Evolutionary conservation across 2,113 vertebrate genomes (phyloP).

Genomic region (Callospermophilus lateralis): DNA sequence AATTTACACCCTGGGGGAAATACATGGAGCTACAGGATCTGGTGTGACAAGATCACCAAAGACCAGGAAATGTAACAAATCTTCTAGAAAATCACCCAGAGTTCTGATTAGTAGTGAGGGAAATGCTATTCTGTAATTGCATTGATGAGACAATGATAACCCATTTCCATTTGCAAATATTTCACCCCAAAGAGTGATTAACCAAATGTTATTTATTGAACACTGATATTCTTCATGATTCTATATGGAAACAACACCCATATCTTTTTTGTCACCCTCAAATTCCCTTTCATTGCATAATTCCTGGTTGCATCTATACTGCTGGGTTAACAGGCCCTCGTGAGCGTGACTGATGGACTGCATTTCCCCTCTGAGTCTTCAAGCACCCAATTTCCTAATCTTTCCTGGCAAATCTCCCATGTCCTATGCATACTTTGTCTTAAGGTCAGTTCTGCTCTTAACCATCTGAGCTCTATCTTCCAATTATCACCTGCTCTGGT

Average conservation of each 20-base stretch:
- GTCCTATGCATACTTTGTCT: neutral
- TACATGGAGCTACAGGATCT: conserved; percentile 6
- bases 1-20: conserved; percentile 42
- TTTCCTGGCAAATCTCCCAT: neutral
- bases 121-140: conserved; percentile 45
- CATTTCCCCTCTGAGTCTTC: neutral
- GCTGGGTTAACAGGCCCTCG: neutral
- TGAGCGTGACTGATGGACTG: neutral
- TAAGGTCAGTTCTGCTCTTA: neutral
- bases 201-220: conserved; percentile 9
- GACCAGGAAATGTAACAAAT: conserved; percentile 31
- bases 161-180: neutral
- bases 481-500: neutral
- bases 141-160: conserved; percentile 35
- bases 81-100: conserved; percentile 24
- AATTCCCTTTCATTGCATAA: neutral
- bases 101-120: conserved; percentile 32
- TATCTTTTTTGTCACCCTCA: neutral
- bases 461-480: neutral
- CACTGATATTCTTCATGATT: neutral
- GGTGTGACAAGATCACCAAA: conserved; percentile 16
- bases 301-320: neutral
- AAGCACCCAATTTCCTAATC: neutral
- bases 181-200: neutral
- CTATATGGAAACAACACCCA: neutral